Evolutionary conservation across 2,797 vertebrate genomes (phyloP).

Genomic region (Sebastes trivittatus): DNA sequence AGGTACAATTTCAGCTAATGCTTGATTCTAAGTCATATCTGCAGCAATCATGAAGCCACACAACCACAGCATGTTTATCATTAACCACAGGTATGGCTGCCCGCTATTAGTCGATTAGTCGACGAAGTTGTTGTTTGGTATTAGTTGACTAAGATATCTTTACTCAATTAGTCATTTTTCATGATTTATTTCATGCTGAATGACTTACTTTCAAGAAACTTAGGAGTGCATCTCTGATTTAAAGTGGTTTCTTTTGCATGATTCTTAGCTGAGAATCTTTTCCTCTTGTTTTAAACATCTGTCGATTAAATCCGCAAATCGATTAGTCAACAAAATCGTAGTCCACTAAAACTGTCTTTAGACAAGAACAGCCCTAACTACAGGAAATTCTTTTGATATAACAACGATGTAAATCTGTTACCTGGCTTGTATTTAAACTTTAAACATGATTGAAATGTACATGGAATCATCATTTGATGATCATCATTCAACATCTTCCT

Average conservation of each 20-base stretch:
- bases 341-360: background rate
- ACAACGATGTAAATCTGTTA: background rate
- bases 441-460: background rate
- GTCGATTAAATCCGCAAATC: too few relatives aligned
- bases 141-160: too few relatives aligned
- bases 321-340: too few relatives aligned
- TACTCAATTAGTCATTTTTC: too few relatives aligned
- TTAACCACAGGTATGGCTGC: background rate
- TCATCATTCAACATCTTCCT: background rate
- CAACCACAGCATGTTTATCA: slow-evolving; percentile 8
- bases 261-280: too few relatives aligned
- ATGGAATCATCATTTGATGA: background rate
- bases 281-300: too few relatives aligned
- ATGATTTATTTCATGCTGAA: too few relatives aligned
- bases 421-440: background rate
- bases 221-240: too few relatives aligned
- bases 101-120: too few relatives aligned
- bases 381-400: background rate
- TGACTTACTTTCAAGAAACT: too few relatives aligned
- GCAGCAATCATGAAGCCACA: background rate
- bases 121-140: too few relatives aligned
- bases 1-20: slow-evolving; percentile 11
- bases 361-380: background rate
- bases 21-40: slow-evolving; percentile 10
- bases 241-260: too few relatives aligned